Conservation (phyloP, 2,113 vertebrate genomes). For the Notarius quadriscutis region DNA sequence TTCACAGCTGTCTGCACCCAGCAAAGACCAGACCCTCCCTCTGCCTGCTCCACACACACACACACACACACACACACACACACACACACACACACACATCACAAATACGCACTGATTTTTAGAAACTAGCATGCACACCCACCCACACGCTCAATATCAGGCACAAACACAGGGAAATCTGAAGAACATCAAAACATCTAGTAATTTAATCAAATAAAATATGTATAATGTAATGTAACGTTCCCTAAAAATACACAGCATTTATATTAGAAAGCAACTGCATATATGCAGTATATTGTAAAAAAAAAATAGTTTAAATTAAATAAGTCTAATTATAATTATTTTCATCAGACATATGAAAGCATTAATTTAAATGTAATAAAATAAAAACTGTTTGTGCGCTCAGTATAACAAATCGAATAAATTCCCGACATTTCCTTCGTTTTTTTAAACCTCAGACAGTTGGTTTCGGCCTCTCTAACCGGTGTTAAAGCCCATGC, state of each 20-base stretch:
- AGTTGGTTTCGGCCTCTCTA: not conserved
- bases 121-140: constrained; percentile 15
- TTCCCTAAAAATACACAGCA: not conserved
- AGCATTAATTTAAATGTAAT: not conserved
- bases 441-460: not conserved
- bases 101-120: constrained; percentile 33
- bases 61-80: constrained; percentile 34
- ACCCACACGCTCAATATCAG: constrained; percentile 35
- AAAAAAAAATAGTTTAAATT: not conserved
- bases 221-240: not conserved
- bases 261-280: not conserved
- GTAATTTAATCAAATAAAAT: not conserved
- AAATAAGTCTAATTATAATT: not conserved
- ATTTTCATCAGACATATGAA: not conserved
- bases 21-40: constrained; percentile 70
- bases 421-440: not conserved
- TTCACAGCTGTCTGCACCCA: constrained; percentile 79
- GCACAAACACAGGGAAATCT: constrained; percentile 23
- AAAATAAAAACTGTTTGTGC: not conserved
- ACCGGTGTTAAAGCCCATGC: not conserved
- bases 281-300: not conserved
- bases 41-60: constrained; percentile 41
- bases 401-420: not conserved
- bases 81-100: constrained; percentile 42
- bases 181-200: not conserved